A percentile compares a stretch with the other conserved stretches of the same genome.
phyloP scores from a whole-genome alignment of 2,797 vertebrate species.

The Danio jaintianensis region DNA sequence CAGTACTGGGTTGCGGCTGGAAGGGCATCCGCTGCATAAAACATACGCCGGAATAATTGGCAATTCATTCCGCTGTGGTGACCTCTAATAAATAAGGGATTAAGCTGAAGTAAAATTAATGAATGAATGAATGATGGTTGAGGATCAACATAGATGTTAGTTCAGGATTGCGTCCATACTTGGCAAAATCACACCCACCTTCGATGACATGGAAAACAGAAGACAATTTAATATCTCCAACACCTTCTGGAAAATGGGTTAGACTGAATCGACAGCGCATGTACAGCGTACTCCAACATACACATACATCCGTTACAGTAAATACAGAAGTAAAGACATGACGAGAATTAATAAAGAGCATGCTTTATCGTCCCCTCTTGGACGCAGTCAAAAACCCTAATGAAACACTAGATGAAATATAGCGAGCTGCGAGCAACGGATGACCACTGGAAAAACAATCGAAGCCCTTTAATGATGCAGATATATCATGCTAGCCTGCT shows the following conservation, averaged over 20 bases:
- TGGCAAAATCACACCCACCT: neutral
- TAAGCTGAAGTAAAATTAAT: too few species aligned
- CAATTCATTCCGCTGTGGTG: too few species aligned
- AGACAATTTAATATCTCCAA: neutral
- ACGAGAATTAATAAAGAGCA: neutral
- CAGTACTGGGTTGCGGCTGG: too few species aligned
- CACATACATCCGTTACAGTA: neutral
- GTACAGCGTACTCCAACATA: neutral
- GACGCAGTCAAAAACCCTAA: conserved; percentile 31
- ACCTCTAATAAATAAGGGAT: too few species aligned
- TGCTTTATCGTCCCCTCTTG: neutral
- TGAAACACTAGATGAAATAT: conserved; percentile 51
- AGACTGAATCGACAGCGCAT: neutral
- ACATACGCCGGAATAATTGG: too few species aligned
- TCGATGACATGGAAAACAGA: neutral
- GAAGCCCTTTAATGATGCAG: conserved; percentile 26
- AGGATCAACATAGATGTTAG: too few species aligned
- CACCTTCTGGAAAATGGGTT: neutral
- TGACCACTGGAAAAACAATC: conserved; percentile 52
- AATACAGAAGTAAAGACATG: neutral
- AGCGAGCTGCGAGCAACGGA: conserved; percentile 42
- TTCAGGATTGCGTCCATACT: too few species aligned
- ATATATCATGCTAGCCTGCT: neutral
- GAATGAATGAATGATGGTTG: too few species aligned
- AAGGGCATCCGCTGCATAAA: too few species aligned